Percentiles rank a stretch among this genome's conserved stretches.
Evolutionary conservation across 2,113 vertebrate genomes (phyloP).

Genomic region (Candoia aspera): DNA sequence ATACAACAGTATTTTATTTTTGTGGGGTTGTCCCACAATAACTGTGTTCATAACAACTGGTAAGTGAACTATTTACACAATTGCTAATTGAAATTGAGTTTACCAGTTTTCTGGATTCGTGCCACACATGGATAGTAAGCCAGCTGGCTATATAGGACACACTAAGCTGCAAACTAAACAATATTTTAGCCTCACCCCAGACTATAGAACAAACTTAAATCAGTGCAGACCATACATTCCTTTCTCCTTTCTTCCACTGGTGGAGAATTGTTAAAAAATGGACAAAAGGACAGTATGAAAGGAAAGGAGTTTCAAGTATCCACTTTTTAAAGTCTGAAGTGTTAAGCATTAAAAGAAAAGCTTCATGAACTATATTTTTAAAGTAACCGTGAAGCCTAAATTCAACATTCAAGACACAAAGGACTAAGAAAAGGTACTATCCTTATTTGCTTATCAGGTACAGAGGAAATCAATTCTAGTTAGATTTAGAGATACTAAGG

Average conservation of each 20-base stretch:
- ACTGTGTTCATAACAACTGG: background rate
- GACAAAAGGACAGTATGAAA: background rate
- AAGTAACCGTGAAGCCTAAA: background rate
- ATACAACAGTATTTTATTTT: background rate
- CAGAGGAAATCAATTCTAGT: background rate
- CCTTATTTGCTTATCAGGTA: background rate
- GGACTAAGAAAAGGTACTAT: background rate
- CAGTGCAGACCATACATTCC: background rate
- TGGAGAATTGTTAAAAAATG: background rate
- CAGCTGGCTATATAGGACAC: background rate
- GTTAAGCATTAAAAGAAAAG: background rate
- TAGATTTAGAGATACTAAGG: slow-evolving; percentile 23
- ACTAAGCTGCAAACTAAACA: background rate
- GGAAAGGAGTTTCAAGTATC: background rate
- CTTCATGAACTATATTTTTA: background rate
- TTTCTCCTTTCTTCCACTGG: background rate
- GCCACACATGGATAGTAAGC: background rate
- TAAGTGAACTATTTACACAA: background rate
- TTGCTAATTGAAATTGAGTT: background rate
- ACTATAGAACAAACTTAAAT: too few species aligned
- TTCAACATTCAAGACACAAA: background rate
- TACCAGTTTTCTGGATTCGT: background rate
- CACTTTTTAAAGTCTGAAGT: background rate
- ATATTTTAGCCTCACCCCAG: background rate
- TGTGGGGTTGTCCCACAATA: background rate